phyloP scores from a whole-genome alignment of 1,140 invertebrate species.

The Drosophila ohnishii region DNA sequence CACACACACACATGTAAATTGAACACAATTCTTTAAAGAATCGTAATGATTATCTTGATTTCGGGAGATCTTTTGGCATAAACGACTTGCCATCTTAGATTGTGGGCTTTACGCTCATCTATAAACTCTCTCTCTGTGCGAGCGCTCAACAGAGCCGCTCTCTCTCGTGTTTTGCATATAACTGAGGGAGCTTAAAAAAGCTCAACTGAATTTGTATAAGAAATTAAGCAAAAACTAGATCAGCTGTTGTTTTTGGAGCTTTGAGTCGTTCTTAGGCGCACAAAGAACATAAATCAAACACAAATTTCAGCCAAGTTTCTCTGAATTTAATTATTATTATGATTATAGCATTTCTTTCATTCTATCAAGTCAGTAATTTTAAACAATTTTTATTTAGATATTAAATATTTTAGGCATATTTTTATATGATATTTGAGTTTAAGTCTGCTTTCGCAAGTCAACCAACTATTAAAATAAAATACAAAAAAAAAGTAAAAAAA shows the following conservation, averaged over 20 bases:
- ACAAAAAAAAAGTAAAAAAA: neutral
- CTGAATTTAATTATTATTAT: neutral
- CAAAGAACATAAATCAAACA: neutral
- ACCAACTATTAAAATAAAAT: neutral
- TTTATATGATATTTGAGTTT: conserved; percentile 14
- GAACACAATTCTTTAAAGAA: conserved; percentile 2
- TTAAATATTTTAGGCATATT: conserved; percentile 6
- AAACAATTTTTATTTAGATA: conserved; percentile 11
- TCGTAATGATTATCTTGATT: neutral
- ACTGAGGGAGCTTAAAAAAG: neutral
- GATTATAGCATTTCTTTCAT: neutral
- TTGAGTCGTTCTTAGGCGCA: neutral
- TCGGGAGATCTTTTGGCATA: neutral
- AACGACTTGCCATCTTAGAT: neutral
- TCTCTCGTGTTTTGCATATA: too few relatives aligned
- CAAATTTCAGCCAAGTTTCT: conserved; percentile 2
- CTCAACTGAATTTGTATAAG: neutral
- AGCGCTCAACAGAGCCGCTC: neutral
- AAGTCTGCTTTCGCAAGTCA: conserved; percentile 12
- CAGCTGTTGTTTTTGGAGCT: neutral
- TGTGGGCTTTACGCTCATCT: neutral
- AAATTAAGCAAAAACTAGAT: neutral
- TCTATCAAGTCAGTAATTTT: conserved; percentile 14
- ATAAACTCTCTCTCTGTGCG: neutral
- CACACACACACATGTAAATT: conserved; percentile 12